These are phyloP conservation scores for Athene noctua DNA, from an alignment of 2,113 vertebrate species.

Conservation along the genomic window DNA sequence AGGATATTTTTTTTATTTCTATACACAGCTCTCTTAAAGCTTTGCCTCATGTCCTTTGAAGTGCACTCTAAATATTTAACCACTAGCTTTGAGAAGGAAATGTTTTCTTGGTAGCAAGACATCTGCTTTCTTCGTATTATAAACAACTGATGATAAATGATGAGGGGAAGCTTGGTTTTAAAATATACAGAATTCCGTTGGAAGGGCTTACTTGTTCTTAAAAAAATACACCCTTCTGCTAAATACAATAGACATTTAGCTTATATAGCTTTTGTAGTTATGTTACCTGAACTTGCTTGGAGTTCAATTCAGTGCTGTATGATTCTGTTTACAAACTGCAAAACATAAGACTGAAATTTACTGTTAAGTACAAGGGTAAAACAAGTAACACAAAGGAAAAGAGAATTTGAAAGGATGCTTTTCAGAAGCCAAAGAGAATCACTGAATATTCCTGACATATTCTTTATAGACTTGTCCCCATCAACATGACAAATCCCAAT, in stretches of 20 bases:
- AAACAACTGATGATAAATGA: not conserved
- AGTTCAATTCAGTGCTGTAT: not conserved
- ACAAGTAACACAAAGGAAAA: not conserved
- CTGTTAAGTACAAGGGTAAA: not conserved
- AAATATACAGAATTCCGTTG: not conserved
- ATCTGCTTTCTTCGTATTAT: not conserved
- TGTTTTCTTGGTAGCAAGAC: not conserved
- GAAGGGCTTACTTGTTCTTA: not conserved
- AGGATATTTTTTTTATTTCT: not conserved
- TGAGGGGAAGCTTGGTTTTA: not conserved
- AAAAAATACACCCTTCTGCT: not conserved
- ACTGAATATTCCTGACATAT: not conserved
- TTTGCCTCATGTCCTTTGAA: not conserved
- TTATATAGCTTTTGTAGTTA: not conserved
- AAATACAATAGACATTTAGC: not conserved
- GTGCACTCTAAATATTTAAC: slow-evolving; percentile 7
- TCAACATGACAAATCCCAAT: not conserved
- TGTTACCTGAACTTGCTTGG: not conserved
- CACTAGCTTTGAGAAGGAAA: not conserved
- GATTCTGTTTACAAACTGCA: not conserved
- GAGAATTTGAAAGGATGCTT: not conserved
- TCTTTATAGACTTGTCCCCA: not conserved
- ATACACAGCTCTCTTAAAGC: not conserved
- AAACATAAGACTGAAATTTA: not conserved
- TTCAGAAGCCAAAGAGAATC: not conserved